Percentiles rank a stretch among this genome's conserved stretches.
Evolutionary conservation across 1,140 invertebrate species (phyloP).

Genomic region (Vanessa tameamea): DNA sequence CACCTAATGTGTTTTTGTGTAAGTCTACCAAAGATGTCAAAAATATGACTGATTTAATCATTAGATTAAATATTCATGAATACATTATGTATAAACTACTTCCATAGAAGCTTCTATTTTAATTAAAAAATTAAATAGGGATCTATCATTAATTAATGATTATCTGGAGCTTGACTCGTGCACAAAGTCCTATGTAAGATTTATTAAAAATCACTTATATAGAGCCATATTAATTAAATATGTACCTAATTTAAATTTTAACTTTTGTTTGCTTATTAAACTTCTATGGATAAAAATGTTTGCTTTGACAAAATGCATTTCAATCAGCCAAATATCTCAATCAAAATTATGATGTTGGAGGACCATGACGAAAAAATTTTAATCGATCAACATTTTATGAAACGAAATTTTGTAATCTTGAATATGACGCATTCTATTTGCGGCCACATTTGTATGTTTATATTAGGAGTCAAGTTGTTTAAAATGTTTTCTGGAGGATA

Average conservation of each 20-base stretch:
- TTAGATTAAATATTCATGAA: slow-evolving; percentile 53
- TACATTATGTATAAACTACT: slow-evolving; percentile 44
- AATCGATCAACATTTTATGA: slow-evolving; percentile 74
- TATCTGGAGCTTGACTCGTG: slow-evolving; percentile 60
- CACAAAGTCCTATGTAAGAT: slow-evolving; percentile 72
- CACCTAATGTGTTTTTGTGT: slow-evolving; percentile 43
- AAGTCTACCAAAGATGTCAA: slow-evolving; percentile 69
- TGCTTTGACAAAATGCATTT: slow-evolving; percentile 18
- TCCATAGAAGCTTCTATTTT: slow-evolving; percentile 58
- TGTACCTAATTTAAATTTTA: slow-evolving; percentile 38
- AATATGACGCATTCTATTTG: slow-evolving; percentile 37
- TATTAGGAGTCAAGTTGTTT: slow-evolving; percentile 29
- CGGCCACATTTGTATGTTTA: slow-evolving; percentile 32
- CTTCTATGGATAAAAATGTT: slow-evolving; percentile 25
- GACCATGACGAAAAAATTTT: slow-evolving; percentile 68
- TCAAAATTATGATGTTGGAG: slow-evolving; percentile 63
- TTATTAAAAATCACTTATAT: slow-evolving; percentile 38
- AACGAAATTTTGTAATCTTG: slow-evolving; percentile 45
- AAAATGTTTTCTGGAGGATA: slow-evolving; percentile 31
- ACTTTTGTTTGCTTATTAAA: slow-evolving; percentile 33
- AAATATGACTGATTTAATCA: slow-evolving; percentile 61
- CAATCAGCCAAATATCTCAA: slow-evolving; percentile 30
- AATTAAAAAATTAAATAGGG: slow-evolving; percentile 44
- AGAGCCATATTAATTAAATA: slow-evolving; percentile 37
- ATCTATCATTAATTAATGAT: slow-evolving; percentile 47